These are phyloP conservation scores for Oriolus oriolus DNA, from an alignment of 2,113 vertebrate genomes.

Conservation along the genomic window DNA sequence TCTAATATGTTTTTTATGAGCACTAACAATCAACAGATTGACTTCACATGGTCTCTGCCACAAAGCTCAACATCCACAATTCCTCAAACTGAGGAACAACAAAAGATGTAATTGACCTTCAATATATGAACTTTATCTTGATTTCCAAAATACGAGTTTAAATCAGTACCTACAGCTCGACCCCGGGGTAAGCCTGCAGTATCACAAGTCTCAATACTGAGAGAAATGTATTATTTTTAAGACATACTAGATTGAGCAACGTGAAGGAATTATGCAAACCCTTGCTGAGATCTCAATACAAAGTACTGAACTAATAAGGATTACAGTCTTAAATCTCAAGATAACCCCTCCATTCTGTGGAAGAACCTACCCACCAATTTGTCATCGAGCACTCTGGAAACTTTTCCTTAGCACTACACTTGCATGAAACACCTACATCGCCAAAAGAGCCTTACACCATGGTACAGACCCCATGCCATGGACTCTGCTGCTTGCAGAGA, in stretches of 20 bases:
- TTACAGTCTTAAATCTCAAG: not conserved
- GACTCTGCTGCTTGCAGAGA: not conserved
- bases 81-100: not conserved
- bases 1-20: not conserved
- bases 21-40: not conserved
- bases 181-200: not conserved
- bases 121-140: not conserved
- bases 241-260: not conserved
- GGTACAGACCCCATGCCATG: not conserved
- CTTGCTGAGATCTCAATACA: not conserved
- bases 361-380: not conserved
- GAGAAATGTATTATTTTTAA: not conserved
- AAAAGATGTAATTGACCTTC: not conserved
- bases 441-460: not conserved
- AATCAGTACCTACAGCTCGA: not conserved
- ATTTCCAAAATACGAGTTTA: not conserved
- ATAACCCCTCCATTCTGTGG: not conserved
- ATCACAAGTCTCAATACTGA: not conserved
- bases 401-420: not conserved
- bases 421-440: not conserved
- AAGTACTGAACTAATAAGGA: not conserved
- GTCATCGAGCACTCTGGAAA: not conserved
- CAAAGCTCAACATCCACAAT: not conserved
- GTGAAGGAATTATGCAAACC: not conserved
- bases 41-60: not conserved